Evolutionary conservation across 2,797 vertebrate species (phyloP), one percentile per base, ranked within the genome.

Genomic region (Rhynchotus rufescens): DNA sequence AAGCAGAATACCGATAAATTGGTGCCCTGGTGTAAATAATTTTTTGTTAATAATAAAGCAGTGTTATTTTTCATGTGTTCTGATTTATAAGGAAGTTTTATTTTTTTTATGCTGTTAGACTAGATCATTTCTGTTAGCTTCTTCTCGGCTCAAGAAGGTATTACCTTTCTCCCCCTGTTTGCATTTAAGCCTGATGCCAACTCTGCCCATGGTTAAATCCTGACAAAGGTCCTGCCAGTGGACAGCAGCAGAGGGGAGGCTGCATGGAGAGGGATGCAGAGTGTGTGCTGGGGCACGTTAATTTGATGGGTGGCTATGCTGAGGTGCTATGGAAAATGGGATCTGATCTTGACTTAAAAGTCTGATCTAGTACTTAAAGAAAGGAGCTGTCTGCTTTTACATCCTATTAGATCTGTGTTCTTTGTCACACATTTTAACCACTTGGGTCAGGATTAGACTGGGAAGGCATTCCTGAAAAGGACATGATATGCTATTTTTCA

Each of bases 391-490:
- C 38, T 40, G 38, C 38, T 40, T 40, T 40, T 40, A 40, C 38
- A 12, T 40, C 38, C 12, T 40, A 40, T 40, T 12, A 17, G 28
- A n/a, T 74, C 21, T 74, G 6, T 54, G 12, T 59, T 59, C 62
- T 23, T 54, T 40, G 38, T 12, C 38, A 40, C 12, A 40, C 38
- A 40, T 92, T 92, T 86, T 56, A 83, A 47, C 91, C 36, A 10
- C 45, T 93, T 94, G 88, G 71, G 85, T 95, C 42, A 65, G 72
- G 44, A 67, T 54, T 45, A 71, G 67, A 60, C 68, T 21, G 7
- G 42, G 80, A 89, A 87, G 59, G 15, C 12, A 64, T 90, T 85
- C 62, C 86, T 52, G 17, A 92, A 66, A 92, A 90, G 26, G 90
- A 59, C 90, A 61, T 44, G 54, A 71, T 61, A 20, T 32, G 23